phyloP scores from a whole-genome alignment of 53 echinoderm and acorn worm species.

The Luidia sarsii region DNA sequence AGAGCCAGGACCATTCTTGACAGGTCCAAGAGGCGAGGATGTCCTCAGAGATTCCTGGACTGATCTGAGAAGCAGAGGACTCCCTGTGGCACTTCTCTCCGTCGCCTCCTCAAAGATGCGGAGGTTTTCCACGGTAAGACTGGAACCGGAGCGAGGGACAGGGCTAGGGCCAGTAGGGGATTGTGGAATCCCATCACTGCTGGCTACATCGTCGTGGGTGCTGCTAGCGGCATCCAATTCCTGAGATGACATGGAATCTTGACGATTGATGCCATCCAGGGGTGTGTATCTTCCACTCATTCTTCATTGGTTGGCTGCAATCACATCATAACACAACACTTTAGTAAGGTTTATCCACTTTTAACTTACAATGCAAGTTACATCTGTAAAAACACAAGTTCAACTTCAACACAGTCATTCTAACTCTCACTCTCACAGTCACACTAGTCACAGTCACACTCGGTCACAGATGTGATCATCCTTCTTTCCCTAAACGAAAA shows the following conservation, averaged over 20 bases:
- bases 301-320: slow-evolving; percentile 36
- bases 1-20: slow-evolving; percentile 42
- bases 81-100: slow-evolving; percentile 52
- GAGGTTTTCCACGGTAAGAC: slow-evolving; percentile 92
- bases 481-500: no score
- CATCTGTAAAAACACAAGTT: no score
- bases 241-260: slow-evolving; percentile 50
- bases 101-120: slow-evolving; percentile 76
- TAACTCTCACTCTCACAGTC: no score
- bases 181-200: slow-evolving; percentile 44
- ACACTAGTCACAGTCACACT: no score
- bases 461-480: no score
- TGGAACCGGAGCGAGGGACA: slow-evolving; percentile 64
- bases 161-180: slow-evolving; percentile 38
- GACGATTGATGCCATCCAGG: slow-evolving; percentile 17
- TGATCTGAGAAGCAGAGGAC: slow-evolving; percentile 1
- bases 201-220: slow-evolving; percentile 7
- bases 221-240: slow-evolving; percentile 5
- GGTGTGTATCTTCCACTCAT: slow-evolving; percentile 47
- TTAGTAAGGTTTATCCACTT: no score
- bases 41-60: slow-evolving; percentile 53
- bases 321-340: not conserved
- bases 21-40: slow-evolving; percentile 75
- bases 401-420: no score
- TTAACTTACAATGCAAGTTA: no score